These are phyloP conservation scores for Squalus acanthias DNA, from an alignment of 2,797 vertebrate species.

Conservation along the genomic window DNA sequence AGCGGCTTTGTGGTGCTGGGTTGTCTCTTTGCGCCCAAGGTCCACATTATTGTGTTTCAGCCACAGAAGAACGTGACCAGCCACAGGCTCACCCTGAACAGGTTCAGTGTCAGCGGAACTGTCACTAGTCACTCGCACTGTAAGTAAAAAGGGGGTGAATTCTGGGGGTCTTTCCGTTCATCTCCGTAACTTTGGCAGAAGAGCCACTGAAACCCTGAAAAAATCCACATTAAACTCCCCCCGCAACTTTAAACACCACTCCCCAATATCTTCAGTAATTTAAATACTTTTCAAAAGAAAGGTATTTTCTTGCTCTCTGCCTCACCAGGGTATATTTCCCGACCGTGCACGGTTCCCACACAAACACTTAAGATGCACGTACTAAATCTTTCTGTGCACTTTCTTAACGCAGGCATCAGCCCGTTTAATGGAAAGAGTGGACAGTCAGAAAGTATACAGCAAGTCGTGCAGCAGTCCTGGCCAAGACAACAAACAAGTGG, in stretches of 20 bases:
- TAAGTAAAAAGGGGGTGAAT: constrained; percentile 57
- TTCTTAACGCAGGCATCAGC: too few relatives aligned
- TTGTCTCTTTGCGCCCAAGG: constrained; percentile 94
- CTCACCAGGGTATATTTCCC: neutral
- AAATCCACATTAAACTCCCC: neutral
- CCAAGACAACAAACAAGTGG: too few relatives aligned
- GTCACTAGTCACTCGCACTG: constrained; percentile 87
- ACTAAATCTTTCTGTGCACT: neutral
- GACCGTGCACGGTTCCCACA: neutral
- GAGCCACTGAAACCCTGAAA: neutral
- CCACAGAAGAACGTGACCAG: constrained; percentile 98
- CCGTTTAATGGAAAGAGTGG: too few relatives aligned
- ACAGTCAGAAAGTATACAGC: too few relatives aligned
- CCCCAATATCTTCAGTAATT: neutral
- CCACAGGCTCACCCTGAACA: constrained; percentile 90
- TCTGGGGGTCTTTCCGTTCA: neutral
- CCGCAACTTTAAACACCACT: neutral
- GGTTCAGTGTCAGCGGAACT: constrained; percentile 90
- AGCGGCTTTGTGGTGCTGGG: constrained; percentile 96
- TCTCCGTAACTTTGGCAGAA: neutral
- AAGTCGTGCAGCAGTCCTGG: too few relatives aligned
- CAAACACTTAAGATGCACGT: neutral
- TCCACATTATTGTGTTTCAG: constrained; percentile 97
- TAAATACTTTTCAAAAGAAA: too few relatives aligned
- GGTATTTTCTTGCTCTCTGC: neutral